These are phyloP conservation scores for Troides helena DNA, from an alignment of 2,888 invertebrate genomes.

Conservation along the genomic window DNA sequence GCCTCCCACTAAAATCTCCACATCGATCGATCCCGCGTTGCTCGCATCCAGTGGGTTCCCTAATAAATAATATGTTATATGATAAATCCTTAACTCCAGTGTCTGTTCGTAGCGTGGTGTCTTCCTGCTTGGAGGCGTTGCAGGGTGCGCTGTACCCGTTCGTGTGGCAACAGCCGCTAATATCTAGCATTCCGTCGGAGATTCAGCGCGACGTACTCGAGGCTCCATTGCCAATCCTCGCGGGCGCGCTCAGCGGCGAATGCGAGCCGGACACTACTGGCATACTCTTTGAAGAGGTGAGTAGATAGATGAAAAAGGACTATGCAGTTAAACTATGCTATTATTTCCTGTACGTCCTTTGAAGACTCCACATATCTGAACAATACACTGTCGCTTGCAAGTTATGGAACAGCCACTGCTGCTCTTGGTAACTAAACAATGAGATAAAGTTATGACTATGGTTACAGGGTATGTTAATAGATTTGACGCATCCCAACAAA, in stretches of 20 bases:
- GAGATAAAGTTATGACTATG: neutral
- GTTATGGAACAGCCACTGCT: too few species aligned
- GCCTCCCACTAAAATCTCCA: too few species aligned
- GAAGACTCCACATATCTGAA: too few species aligned
- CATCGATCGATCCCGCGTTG: too few species aligned
- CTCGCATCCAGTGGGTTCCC: too few species aligned
- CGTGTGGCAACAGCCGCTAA: conserved; percentile 91
- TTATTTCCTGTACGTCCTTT: too few species aligned
- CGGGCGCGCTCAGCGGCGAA: conserved; percentile 81
- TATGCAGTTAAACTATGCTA: too few species aligned
- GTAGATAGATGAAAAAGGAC: neutral
- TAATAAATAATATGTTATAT: too few species aligned
- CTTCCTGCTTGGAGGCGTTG: conserved; percentile 87
- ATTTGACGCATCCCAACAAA: conserved; percentile 80
- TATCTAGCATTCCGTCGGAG: conserved; percentile 86
- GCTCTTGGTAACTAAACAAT: too few species aligned
- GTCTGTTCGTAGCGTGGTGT: conserved; percentile 78
- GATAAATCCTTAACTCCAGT: too few species aligned
- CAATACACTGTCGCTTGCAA: too few species aligned
- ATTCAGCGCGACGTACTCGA: conserved; percentile 84
- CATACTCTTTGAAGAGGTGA: conserved; percentile 56
- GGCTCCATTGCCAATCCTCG: conserved; percentile 88
- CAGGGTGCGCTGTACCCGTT: conserved; percentile 89
- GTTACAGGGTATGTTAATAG: conserved; percentile 86
- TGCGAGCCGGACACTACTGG: conserved; percentile 32